Percentiles rank a stretch among this genome's conserved stretches.
phyloP scores from a whole-genome alignment of 2,797 vertebrate species.

The Rhynchotus rufescens region DNA sequence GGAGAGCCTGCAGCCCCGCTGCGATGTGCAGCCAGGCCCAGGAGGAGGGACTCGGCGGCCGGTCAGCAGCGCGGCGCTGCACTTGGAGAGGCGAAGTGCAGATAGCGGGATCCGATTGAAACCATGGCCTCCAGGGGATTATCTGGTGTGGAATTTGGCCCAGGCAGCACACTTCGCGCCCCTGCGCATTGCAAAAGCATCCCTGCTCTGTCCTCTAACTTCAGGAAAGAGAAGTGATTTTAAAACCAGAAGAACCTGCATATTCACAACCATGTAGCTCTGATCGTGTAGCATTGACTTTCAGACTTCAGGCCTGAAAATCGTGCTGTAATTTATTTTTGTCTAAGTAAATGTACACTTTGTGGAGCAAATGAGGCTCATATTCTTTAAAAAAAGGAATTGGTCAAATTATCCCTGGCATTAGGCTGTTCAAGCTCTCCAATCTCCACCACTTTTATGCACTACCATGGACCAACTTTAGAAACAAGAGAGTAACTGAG shows the following conservation, averaged over 20 bases:
- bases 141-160: slow-evolving; percentile 73
- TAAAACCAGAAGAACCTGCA: neutral
- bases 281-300: neutral
- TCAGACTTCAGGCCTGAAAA: neutral
- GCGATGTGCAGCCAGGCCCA: neutral
- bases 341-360: neutral
- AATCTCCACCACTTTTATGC: neutral
- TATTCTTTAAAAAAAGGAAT: neutral
- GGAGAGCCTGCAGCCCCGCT: neutral
- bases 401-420: neutral
- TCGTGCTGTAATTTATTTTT: neutral
- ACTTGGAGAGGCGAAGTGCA: slow-evolving; percentile 29
- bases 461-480: neutral
- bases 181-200: neutral
- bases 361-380: neutral
- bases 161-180: neutral
- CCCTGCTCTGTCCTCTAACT: neutral
- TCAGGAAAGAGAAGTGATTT: neutral
- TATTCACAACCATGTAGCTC: neutral
- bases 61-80: neutral
- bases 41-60: slow-evolving; percentile 48
- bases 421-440: neutral
- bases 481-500: neutral
- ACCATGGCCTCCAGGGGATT: slow-evolving; percentile 20
- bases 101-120: slow-evolving; percentile 42